A percentile compares a stretch with the other conserved stretches of the same genome.
phyloP scores from a whole-genome alignment of 2,113 vertebrate species.

The Tetrax tetrax region DNA sequence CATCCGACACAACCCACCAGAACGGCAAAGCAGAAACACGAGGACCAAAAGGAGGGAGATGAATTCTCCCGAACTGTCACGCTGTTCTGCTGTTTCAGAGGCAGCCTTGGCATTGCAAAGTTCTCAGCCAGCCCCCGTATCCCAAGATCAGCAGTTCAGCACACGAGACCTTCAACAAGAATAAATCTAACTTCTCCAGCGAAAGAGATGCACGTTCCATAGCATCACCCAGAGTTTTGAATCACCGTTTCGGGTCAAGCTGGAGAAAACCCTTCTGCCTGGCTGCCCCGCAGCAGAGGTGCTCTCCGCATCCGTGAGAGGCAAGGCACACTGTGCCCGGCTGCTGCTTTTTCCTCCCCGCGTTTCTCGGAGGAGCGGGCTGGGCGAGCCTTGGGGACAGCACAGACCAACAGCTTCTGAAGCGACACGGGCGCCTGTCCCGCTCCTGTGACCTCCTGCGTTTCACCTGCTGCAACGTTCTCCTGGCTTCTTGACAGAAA shows the following conservation, averaged over 20 bases:
- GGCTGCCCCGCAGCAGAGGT: background rate
- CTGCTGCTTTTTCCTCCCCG: too few species aligned
- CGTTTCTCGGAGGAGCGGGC: background rate
- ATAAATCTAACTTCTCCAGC: background rate
- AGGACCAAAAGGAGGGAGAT: background rate
- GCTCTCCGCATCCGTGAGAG: rapidly evolving
- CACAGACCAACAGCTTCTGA: rapidly evolving
- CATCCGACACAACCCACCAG: background rate
- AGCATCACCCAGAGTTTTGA: background rate
- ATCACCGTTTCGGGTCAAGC: background rate
- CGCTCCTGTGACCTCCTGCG: background rate
- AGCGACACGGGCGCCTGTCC: rapidly evolving
- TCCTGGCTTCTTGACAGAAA: rapidly evolving
- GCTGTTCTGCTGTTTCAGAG: background rate
- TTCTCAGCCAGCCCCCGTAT: background rate
- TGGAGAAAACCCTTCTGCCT: background rate
- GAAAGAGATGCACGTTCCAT: background rate
- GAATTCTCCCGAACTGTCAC: background rate
- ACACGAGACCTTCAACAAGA: background rate
- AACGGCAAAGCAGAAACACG: background rate
- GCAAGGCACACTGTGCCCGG: rapidly evolving
- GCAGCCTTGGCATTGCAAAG: background rate
- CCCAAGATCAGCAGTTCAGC: background rate
- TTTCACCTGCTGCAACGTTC: background rate
- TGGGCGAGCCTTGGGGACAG: background rate